Conservation (phyloP, 2,797 vertebrate genomes). For the Amniataba percoides region DNA sequence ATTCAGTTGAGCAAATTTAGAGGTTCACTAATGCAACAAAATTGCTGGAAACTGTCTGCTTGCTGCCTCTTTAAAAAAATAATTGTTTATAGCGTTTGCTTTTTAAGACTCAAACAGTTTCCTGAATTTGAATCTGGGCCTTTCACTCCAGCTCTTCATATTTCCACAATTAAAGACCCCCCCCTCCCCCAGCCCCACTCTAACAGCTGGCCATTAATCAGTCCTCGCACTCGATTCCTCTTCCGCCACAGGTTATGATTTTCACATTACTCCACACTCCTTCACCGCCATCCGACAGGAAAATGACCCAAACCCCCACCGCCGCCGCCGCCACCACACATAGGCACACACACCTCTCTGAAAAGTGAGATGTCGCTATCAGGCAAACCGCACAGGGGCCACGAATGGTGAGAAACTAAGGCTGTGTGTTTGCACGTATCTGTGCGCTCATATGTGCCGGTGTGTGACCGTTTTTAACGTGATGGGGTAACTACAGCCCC, state of each 20-base stretch:
- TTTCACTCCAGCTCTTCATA: constrained; percentile 62
- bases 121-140: constrained; percentile 33
- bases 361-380: constrained; percentile 27
- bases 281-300: constrained; percentile 48
- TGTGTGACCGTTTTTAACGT: constrained; percentile 14
- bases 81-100: not conserved
- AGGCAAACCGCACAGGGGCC: not conserved
- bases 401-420: not conserved
- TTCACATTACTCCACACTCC: constrained; percentile 68
- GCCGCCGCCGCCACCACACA: not conserved
- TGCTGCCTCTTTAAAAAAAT: constrained; percentile 14
- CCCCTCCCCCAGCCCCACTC: constrained; percentile 45
- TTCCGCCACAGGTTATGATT: constrained; percentile 77
- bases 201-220: constrained; percentile 78
- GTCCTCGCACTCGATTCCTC: constrained; percentile 66
- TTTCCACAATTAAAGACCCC: constrained; percentile 68
- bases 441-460: not conserved
- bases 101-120: not conserved
- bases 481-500: constrained; percentile 35
- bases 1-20: not conserved
- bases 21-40: not conserved
- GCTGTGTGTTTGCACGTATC: not conserved
- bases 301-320: constrained; percentile 53
- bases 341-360: not conserved
- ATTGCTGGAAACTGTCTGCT: not conserved